Conservation (phyloP, 2,113 vertebrate species). For the Hydropotes inermis region DNA sequence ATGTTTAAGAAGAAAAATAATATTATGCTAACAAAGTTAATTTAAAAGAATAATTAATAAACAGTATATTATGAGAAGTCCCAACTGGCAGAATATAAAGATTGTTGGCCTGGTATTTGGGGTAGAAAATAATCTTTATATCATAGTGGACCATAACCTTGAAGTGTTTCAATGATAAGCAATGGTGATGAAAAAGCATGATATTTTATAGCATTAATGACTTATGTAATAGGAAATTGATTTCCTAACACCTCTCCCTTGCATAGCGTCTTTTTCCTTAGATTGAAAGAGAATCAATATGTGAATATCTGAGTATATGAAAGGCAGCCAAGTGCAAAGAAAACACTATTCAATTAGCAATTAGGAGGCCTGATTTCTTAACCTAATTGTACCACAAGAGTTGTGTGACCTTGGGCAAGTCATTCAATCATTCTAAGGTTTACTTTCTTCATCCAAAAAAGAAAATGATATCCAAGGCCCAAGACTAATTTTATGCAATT, state of each 20-base stretch:
- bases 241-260: neutral
- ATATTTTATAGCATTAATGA: conserved; percentile 19
- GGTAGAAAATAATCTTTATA: neutral
- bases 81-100: neutral
- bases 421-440: neutral
- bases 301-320: conserved; percentile 23
- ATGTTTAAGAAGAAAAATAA: neutral
- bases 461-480: neutral
- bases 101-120: neutral
- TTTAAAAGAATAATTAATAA: neutral
- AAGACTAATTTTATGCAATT: neutral
- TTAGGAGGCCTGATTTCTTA: neutral
- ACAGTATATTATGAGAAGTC: neutral
- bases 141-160: neutral
- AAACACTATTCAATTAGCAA: conserved; percentile 38
- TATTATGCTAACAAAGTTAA: neutral
- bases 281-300: conserved; percentile 50
- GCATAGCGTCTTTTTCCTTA: neutral
- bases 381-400: neutral
- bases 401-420: neutral
- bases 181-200: neutral
- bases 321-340: neutral
- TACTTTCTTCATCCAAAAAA: neutral
- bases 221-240: conserved; percentile 59
- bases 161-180: conserved; percentile 1